phyloP scores from a whole-genome alignment of 2,113 vertebrate species.

The Ptilonorhynchus violaceus region DNA sequence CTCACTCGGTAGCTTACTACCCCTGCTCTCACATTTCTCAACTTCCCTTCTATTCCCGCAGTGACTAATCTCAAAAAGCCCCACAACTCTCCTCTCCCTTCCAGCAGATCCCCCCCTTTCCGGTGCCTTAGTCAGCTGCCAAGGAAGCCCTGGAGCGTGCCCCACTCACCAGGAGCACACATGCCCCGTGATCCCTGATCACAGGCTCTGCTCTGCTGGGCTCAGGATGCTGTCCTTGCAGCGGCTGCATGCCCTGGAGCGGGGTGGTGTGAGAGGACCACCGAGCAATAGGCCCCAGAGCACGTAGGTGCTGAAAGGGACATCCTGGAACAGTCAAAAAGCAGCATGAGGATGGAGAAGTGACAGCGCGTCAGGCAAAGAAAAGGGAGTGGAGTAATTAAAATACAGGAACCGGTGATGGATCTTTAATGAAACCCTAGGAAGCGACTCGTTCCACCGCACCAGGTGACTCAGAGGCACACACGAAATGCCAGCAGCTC shows the following conservation, averaged over 20 bases:
- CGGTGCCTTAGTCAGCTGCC: background rate
- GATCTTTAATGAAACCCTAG: background rate
- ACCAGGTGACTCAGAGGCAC: background rate
- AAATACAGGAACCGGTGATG: background rate
- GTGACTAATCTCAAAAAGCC: background rate
- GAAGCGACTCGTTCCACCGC: background rate
- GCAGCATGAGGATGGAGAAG: constrained; percentile 34
- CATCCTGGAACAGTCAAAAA: constrained; percentile 34
- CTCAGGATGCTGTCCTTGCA: background rate
- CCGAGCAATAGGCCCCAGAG: background rate
- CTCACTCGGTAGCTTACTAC: background rate
- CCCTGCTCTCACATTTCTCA: background rate
- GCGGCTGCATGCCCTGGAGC: background rate
- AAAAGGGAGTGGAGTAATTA: background rate
- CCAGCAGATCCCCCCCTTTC: background rate
- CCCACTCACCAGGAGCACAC: background rate
- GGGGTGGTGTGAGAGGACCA: background rate
- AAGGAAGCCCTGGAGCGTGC: background rate
- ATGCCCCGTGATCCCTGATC: background rate
- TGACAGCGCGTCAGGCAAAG: background rate
- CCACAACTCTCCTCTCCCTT: background rate
- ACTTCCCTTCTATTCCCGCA: background rate
- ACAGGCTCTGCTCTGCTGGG: constrained; percentile 1
- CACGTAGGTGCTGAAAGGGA: constrained; percentile 6
- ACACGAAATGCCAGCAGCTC: background rate